Evolutionary conservation across 2,797 vertebrate species (phyloP), one percentile per base, ranked within the genome.

Genomic region (Pristis pectinata): DNA sequence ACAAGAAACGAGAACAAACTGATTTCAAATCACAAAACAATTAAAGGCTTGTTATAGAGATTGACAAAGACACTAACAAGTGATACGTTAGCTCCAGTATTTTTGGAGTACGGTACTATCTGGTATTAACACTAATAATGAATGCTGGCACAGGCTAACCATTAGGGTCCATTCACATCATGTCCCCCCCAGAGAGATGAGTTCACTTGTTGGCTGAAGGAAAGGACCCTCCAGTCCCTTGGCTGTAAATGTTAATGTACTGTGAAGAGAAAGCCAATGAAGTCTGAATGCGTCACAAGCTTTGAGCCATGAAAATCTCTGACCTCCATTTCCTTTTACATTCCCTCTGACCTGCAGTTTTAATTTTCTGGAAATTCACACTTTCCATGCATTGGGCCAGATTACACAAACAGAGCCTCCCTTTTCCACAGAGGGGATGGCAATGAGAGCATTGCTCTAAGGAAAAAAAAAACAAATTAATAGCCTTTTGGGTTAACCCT

Each of bases 231-330:
- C 95, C 95, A 95, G 95, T 94, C 94, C 94, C 76, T 94, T 94
- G 95, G 94, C 95, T 96, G 95, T 96, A 95, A 95, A 96, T 95
- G 94, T 95, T 96, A 94, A 95, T 95, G 95, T 95, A 96, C 77
- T 91, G 95, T 96, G 94, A 96, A 95, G 95, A 96, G 89, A 95
- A 95, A 97, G 97, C 96, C 96, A 95, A 95, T 96, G 96, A 97
- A 96, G 96, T 96, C 95, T 95, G 96, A 95, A 95, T 76, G 95
- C 97, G 96, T 98, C 97, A 96, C 96, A 97, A 97, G 97, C 97
- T 97, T 97, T 97, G 94, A 94, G 92, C 92, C 92, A 94, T 94
- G 70, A 34, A 94, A 94, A n/a, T 98, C 97, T 98, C 97, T 96
- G 95, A 95, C 94, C 95, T 95, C 96, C 96, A 94, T 96, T 96